phyloP scores from a whole-genome alignment of 2,888 invertebrate species.

The Xylota segnis region DNA sequence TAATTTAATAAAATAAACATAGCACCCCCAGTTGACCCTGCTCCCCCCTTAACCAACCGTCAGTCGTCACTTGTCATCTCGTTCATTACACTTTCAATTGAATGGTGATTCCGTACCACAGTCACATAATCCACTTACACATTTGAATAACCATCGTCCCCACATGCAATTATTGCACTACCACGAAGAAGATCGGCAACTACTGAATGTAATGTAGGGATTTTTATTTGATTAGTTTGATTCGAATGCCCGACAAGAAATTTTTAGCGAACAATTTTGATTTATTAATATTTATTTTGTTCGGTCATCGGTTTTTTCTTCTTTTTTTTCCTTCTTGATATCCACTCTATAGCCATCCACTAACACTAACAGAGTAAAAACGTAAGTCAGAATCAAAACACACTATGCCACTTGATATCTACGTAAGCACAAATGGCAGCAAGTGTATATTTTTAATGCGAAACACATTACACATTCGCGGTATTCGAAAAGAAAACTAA shows the following conservation, averaged over 20 bases:
- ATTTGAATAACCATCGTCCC: constrained; percentile 39
- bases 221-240: constrained; percentile 58
- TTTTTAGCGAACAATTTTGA: constrained; percentile 46
- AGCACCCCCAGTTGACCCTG: background rate
- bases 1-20: constrained; percentile 53
- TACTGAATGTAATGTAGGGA: constrained; percentile 33
- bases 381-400: constrained; percentile 49
- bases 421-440: constrained; percentile 71
- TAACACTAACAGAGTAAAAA: constrained; percentile 16
- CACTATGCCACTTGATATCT: constrained; percentile 54
- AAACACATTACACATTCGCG: constrained; percentile 25
- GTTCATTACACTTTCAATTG: constrained; percentile 66
- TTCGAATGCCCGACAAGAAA: constrained; percentile 44
- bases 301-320: constrained; percentile 40
- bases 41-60: background rate
- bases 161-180: constrained; percentile 45
- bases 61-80: constrained; percentile 1
- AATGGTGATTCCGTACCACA: constrained; percentile 49
- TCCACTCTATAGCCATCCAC: constrained; percentile 42
- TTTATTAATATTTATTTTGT: constrained; percentile 61
- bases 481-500: background rate
- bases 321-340: too few species aligned
- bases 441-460: constrained; percentile 60
- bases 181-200: constrained; percentile 29
- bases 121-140: constrained; percentile 64